phyloP scores from a whole-genome alignment of 1,140 invertebrate genomes.

The Cyphomyrmex costatus region DNA sequence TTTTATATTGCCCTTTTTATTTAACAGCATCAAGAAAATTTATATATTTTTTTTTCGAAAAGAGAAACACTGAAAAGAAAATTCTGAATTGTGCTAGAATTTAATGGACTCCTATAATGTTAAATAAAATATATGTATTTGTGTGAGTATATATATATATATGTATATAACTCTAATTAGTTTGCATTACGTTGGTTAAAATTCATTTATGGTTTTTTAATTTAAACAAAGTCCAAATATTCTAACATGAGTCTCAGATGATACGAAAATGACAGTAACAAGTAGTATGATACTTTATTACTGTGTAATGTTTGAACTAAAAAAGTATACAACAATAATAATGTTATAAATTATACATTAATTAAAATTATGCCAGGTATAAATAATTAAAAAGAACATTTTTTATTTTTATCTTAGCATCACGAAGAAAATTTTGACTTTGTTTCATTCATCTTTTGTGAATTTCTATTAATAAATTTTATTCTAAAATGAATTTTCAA shows the following conservation, averaged over 20 bases:
- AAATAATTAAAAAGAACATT: too few relatives aligned
- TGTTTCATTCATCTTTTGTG: not conserved
- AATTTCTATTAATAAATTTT: slow-evolving; percentile 13
- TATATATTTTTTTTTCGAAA: not conserved
- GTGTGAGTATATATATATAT: too few relatives aligned
- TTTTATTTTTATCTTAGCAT: too few relatives aligned
- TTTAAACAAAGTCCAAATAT: not conserved
- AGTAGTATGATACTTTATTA: too few relatives aligned
- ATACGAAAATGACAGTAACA: not conserved
- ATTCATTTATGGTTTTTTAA: not conserved
- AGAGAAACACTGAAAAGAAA: not conserved
- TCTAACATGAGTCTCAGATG: not conserved
- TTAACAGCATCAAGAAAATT: not conserved
- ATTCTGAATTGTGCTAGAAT: not conserved
- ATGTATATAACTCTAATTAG: not conserved
- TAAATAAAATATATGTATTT: not conserved
- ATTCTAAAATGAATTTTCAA: not conserved
- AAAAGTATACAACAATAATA: too few relatives aligned
- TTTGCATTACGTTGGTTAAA: not conserved
- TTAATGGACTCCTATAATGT: not conserved
- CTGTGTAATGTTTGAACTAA: too few relatives aligned
- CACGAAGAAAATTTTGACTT: too few relatives aligned
- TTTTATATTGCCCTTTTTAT: not conserved
- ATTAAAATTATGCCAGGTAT: too few relatives aligned
- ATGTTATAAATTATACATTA: too few relatives aligned